Base-by-base conservation (phyloP, 2,888 invertebrate genomes). In the Scaptomyza tumidula region DNA sequence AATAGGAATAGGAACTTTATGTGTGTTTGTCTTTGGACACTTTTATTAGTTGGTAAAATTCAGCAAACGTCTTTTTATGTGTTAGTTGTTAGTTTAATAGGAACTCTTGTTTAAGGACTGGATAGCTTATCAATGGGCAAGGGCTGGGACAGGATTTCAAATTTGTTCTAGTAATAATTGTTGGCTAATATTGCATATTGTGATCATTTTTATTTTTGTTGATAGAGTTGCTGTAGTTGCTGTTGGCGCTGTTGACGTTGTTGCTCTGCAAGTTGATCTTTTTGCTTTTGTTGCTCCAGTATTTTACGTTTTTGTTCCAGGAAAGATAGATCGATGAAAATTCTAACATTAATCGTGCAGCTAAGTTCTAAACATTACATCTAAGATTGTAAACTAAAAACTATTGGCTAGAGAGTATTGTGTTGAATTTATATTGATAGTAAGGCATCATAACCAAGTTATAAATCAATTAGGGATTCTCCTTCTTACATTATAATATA, bases 281-380 rank as follows among this genome's bases (percentile, higher is more conserved):
- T 90, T 87, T 90, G 90, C 92, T 93, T 93, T 93, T 93, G 94
- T 92, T 94, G 93, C 92, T 94, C 93, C 93, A 94, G 93, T 88
- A 94, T 93, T 93, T 93, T 93, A 91, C 93, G 93, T 94, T 94
- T 94, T 93, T 95, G 94, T 95, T 95, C 95, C 93, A 95, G 94
- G 94, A 95, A 95, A 94, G 95, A 95, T 92, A 95, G 95, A 94
- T 95, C 95, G 94, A 96, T 95, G 95, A 95, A 95, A 94, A 95
- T 95, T 94, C 95, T 95, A 92, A 91, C 81, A 91, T 92, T 92
- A 92, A 91, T 92, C 91, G 90, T 92, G 91, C 90, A 92, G 90
- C 90, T 90, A 88, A 82, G 82, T 91, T 91, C 90, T 90, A 82
- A 73, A 67, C 67, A 88, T 77, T 73, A 69, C 35, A 56, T 58